Evolutionary conservation across 2,797 vertebrate genomes (phyloP).

Genomic region (Crenichthys baileyi): DNA sequence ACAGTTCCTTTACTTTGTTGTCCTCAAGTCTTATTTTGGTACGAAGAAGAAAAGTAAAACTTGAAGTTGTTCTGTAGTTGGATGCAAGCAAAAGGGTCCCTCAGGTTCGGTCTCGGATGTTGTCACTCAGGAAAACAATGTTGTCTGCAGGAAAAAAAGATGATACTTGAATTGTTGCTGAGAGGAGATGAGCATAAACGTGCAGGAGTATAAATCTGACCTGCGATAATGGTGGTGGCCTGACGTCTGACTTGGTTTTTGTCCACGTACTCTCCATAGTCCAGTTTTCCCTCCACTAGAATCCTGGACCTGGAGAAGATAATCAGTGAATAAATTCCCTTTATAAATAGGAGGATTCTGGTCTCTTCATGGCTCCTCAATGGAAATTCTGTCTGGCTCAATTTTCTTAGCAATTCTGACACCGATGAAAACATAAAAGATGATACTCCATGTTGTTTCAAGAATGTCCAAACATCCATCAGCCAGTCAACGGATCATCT

Average conservation of each 20-base stretch:
- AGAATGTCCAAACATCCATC: background rate
- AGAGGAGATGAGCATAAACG: background rate
- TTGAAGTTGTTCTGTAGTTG: constrained; percentile 17
- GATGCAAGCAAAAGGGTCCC: background rate
- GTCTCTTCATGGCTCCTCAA: too few species aligned
- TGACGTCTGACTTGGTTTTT: constrained; percentile 94
- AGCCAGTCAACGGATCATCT: background rate
- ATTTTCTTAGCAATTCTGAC: too few species aligned
- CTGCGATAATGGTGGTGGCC: constrained; percentile 96
- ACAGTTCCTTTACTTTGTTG: constrained; percentile 12
- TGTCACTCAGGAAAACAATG: constrained; percentile 93
- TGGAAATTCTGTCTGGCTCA: too few species aligned
- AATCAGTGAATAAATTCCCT: background rate
- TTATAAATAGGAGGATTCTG: background rate
- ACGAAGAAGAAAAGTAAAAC: constrained; percentile 36
- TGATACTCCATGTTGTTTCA: too few species aligned
- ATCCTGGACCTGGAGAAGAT: constrained; percentile 83
- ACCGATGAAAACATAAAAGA: too few species aligned
- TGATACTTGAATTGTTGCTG: background rate
- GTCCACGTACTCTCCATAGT: constrained; percentile 96
- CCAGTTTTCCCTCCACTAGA: constrained; percentile 94
- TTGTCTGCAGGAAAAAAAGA: constrained; percentile 83
- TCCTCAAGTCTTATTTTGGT: constrained; percentile 25
- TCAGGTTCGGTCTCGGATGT: constrained; percentile 83
- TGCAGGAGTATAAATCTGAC: constrained; percentile 69